Conservation (phyloP, 2,797 vertebrate genomes). For the Threskiornis aethiopicus region DNA sequence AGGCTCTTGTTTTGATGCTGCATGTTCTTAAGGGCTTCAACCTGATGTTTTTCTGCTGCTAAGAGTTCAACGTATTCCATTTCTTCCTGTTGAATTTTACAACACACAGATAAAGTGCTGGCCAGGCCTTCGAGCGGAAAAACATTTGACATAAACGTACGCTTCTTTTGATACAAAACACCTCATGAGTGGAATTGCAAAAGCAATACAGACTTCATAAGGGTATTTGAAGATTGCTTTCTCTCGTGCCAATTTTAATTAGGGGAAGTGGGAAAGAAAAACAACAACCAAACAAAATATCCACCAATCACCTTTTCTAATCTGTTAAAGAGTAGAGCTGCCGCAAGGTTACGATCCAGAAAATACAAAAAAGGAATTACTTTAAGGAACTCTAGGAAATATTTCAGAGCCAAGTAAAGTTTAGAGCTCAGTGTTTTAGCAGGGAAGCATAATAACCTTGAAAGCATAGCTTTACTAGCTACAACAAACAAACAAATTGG, state of each 20-base stretch:
- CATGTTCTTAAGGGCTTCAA: constrained; percentile 87
- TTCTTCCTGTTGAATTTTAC: constrained; percentile 84
- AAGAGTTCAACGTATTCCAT: constrained; percentile 93
- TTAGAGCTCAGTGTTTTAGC: neutral
- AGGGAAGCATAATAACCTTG: neutral
- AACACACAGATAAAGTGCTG: neutral
- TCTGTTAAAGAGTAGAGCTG: neutral
- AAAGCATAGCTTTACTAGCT: neutral
- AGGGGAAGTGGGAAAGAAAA: neutral
- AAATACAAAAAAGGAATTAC: neutral
- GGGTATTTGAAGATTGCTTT: neutral
- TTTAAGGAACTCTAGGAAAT: neutral
- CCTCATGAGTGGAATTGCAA: neutral
- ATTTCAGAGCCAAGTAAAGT: neutral
- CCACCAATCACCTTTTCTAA: neutral
- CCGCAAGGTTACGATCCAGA: neutral
- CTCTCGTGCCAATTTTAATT: neutral
- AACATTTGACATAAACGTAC: neutral
- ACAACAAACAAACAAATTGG: neutral
- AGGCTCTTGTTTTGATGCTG: constrained; percentile 91
- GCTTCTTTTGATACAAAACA: neutral
- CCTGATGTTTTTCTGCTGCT: constrained; percentile 95
- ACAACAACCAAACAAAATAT: neutral
- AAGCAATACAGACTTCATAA: neutral
- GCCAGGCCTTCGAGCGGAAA: neutral